Base-by-base conservation (phyloP, 2,113 vertebrate genomes). In the Lynx canadensis region DNA sequence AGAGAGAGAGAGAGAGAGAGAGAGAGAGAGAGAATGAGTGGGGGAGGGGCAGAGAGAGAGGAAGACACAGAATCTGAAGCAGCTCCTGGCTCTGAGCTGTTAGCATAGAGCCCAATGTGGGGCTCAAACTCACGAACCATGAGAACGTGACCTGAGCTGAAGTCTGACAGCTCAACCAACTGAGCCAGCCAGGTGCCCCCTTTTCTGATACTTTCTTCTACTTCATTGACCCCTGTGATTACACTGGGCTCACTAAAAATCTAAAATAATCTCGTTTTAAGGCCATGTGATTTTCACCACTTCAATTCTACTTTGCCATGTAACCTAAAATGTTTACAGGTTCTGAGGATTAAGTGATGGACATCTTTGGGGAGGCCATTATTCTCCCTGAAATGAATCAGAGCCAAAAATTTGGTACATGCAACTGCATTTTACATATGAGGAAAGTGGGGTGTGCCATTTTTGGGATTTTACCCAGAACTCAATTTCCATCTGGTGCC, bases 381-480 rank as follows among this genome's bases (percentile, higher is more conserved):
- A 73, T 15, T 57, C 36, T 95, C n/a, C 52, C 29, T 55, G 83
- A 55, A 52, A 69, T 29, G 23, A 90, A 65, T 7, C 36, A 27
- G 1, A 2, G 71, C 74, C 55, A 91, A 38, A 79, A 27, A 2
- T 31, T 38, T 78, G 63, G 33, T 57, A n/a, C 60, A 76, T 50
- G n/a, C 50, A 69, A 12, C 11, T 91, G 52, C 11, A 29, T 21
- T 82, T 13, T 19, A 50, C 5, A 57, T 4, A 45, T 19, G 48
- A 38, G 6, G 21, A 52, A 0, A 27, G 41, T 15, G 14, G 16
- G 74, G n/a, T 33, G 4, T 52, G 38, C 9, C 2, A 27, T 5
- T 27, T n/a, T 13, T 4, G 29, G 7, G 19, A 6, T 0, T n/a
- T 41, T 82, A 0, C 31, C 8, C 0, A 8, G 66, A 63, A 76